Conservation (phyloP, 2,797 vertebrate species). For the Fringilla coelebs region DNA sequence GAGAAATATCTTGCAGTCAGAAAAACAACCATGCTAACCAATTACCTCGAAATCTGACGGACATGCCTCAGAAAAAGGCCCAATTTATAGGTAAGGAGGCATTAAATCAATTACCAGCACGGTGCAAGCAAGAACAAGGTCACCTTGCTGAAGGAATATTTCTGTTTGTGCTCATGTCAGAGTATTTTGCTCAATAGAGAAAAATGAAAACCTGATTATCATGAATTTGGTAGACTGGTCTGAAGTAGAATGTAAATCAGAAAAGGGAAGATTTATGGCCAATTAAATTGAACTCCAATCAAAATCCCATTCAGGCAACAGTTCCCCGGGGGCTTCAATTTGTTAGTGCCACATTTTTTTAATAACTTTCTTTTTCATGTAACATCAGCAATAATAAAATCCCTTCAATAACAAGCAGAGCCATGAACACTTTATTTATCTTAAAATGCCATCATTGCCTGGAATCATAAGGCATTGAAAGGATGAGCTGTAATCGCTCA, state of each 20-base stretch:
- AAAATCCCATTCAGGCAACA: constrained; percentile 64
- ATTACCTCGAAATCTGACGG: background rate
- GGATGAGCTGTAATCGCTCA: background rate
- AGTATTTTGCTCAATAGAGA: constrained; percentile 39
- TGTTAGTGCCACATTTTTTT: constrained; percentile 61
- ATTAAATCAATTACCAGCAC: constrained; percentile 55
- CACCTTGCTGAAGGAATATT: constrained; percentile 60
- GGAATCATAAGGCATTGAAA: constrained; percentile 21
- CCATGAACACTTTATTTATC: constrained; percentile 22
- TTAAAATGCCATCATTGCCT: constrained; percentile 41
- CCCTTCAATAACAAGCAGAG: constrained; percentile 30
- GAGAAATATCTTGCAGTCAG: constrained; percentile 17
- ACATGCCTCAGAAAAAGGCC: constrained; percentile 14
- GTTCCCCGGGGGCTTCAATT: constrained; percentile 60
- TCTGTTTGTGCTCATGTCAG: constrained; percentile 47
- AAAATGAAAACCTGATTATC: constrained; percentile 61
- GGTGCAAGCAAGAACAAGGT: constrained; percentile 42
- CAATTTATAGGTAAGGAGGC: constrained; percentile 6
- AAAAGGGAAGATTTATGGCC: constrained; percentile 49
- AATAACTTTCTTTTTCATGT: constrained; percentile 59
- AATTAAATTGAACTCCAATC: constrained; percentile 71
- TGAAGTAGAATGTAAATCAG: constrained; percentile 59
- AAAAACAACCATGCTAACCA: background rate
- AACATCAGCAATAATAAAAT: constrained; percentile 56
- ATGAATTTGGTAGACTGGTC: constrained; percentile 49